A percentile compares a stretch with the other conserved stretches of the same genome.
These are phyloP conservation scores for Philereme transversata DNA, from an alignment of 2,888 invertebrate genomes.

Conservation along the genomic window DNA sequence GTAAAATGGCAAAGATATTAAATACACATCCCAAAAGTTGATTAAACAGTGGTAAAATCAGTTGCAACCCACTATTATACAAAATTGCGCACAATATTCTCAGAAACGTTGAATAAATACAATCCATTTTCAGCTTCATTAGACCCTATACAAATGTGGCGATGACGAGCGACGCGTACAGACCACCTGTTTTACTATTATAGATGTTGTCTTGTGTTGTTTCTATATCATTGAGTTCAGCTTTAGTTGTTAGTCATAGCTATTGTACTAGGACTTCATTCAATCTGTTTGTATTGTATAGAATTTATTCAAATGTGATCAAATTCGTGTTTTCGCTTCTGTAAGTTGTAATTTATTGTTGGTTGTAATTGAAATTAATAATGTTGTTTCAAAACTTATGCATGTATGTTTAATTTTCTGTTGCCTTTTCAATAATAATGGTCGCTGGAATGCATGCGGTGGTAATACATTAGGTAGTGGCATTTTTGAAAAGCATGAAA, in stretches of 20 bases:
- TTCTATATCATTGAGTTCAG: constrained; percentile 28
- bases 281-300: constrained; percentile 17
- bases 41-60: too few species aligned
- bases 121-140: too few species aligned
- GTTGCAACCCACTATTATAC: too few species aligned
- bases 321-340: constrained; percentile 5
- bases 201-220: constrained; percentile 62
- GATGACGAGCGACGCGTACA: constrained; percentile 26
- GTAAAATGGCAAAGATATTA: too few species aligned
- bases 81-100: too few species aligned
- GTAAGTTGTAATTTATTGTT: neutral
- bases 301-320: constrained; percentile 3
- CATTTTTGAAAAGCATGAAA: constrained; percentile 12
- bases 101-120: too few species aligned
- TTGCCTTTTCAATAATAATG: constrained; percentile 10
- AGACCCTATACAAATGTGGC: neutral
- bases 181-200: constrained; percentile 22
- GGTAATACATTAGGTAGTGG: constrained; percentile 7
- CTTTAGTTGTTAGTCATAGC: constrained; percentile 22
- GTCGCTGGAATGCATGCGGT: constrained; percentile 21
- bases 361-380: neutral
- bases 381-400: constrained; percentile 7
- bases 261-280: constrained; percentile 10
- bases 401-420: constrained; percentile 17
- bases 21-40: too few species aligned